Evolutionary conservation across 2,797 vertebrate genomes (phyloP), one percentile per base, ranked within the genome.

Genomic region (Sebastes oblongus): DNA sequence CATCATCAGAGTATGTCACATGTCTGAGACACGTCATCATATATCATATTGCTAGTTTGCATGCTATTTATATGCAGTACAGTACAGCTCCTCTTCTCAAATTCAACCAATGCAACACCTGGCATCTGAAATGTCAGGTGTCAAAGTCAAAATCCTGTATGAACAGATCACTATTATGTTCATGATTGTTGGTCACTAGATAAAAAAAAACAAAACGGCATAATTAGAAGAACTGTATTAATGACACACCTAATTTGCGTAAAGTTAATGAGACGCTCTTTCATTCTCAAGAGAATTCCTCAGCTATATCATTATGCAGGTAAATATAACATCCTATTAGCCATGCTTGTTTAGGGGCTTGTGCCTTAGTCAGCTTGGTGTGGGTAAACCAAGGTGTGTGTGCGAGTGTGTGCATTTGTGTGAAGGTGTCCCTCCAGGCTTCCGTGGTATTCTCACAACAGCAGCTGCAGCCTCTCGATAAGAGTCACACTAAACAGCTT

Each of bases 381-480:
- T 58, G 64, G 24, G 67, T 66, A 83, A 91, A 83, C 59, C 66
- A 68, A 91, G 84, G 66, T 74, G 46, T 65, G 25, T 81, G 68
- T 65, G 75, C 56, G 34, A 50, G 27, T 84, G 80, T 77, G 60
- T 79, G 67, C 10, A 16, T 67, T 16, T 81, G 82, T 86, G 82
- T 83, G 85, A 80, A 87, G 68, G 79, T 79, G 85, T 89, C 85
- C 78, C 78, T 90, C 22, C 20, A 80, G 85, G 77, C 87, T 72
- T 75, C 81, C 18, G 5, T 70, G 76, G 78, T 75, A 68, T 89
- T 89, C 87, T 83, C 84, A 84, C 81, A 89, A 82, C 88, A 91
- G 84, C 93, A 94, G 93, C 93, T 91, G 96, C 90, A 88, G 89
- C 61, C 64, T 74, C 68, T 89, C 77, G 95, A 96, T 96, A 96